Evolutionary conservation across 2,113 vertebrate genomes (phyloP).

Genomic region (Sciurus niger): DNA sequence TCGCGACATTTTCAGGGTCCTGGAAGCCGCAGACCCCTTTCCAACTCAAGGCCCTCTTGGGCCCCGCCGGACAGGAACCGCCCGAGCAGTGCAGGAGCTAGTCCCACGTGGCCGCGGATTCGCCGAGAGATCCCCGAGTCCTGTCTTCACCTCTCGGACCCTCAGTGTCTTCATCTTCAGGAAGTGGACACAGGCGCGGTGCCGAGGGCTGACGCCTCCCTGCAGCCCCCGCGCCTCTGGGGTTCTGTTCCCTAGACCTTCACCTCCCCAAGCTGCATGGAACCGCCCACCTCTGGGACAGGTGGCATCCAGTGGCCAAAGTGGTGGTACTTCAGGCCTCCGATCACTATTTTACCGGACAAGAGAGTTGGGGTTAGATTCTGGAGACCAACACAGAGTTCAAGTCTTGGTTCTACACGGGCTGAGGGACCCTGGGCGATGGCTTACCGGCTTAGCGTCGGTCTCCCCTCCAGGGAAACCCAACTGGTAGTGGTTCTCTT

Average conservation of each 20-base stretch:
- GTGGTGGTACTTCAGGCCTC: slow-evolving; percentile 83
- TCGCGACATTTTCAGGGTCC: too few relatives aligned
- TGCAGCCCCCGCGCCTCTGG: neutral
- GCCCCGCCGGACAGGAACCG: fast-evolving
- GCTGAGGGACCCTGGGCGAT: fast-evolving
- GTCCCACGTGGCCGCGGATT: too few relatives aligned
- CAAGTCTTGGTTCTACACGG: too few relatives aligned
- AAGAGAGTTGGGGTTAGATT: neutral
- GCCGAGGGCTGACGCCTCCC: fast-evolving
- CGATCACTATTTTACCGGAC: slow-evolving; percentile 85
- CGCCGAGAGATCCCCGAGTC: neutral
- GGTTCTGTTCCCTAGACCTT: slow-evolving; percentile 84
- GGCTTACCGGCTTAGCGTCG: neutral
- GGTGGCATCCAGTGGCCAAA: slow-evolving; percentile 86
- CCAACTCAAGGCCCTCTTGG: neutral
- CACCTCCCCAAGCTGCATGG: slow-evolving; percentile 87
- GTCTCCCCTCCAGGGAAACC: neutral
- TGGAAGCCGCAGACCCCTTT: neutral
- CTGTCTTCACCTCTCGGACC: neutral
- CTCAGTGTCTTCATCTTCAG: neutral
- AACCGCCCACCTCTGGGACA: slow-evolving; percentile 85
- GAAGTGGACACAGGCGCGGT: neutral
- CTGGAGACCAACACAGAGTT: neutral
- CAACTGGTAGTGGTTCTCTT: fast-evolving
- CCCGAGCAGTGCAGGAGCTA: fast-evolving